Percentiles rank a stretch among this genome's conserved stretches.
These are phyloP conservation scores for Bovichtus diacanthus DNA, from an alignment of 2,797 vertebrate species.

Conservation along the genomic window DNA sequence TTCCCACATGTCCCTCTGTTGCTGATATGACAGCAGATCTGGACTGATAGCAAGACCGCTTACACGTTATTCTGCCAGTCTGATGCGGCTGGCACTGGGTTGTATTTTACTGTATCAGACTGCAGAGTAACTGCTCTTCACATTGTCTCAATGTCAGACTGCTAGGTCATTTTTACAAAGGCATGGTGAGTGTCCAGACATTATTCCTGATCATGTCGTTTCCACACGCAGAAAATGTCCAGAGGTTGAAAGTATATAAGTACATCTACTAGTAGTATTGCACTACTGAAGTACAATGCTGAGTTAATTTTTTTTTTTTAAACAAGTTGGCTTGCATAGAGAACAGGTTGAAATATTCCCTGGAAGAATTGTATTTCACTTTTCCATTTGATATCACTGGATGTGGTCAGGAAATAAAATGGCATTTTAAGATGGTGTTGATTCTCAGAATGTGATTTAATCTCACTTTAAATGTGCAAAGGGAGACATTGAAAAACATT, in stretches of 20 bases:
- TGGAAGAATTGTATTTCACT: background rate
- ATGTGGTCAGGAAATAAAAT: background rate
- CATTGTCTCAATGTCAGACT: constrained; percentile 10
- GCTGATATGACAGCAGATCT: constrained; percentile 61
- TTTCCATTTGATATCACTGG: background rate
- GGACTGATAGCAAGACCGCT: constrained; percentile 44
- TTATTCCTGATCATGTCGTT: background rate
- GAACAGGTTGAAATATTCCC: background rate
- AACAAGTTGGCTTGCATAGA: background rate
- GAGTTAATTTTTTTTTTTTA: background rate
- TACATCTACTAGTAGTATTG: background rate
- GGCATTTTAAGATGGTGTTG: background rate
- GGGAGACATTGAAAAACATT: background rate
- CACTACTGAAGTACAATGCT: background rate
- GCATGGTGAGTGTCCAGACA: background rate
- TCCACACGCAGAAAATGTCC: background rate
- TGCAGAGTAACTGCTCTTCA: constrained; percentile 5
- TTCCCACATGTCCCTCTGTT: constrained; percentile 61
- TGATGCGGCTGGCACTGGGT: background rate
- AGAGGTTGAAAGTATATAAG: background rate
- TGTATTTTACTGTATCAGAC: constrained; percentile 15
- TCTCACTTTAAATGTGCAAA: background rate
- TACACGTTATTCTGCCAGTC: constrained; percentile 30
- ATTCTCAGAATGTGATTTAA: background rate
- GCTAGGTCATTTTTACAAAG: background rate